Percentiles rank a stretch among this genome's conserved stretches.
Evolutionary conservation across 23 tunicate species (phyloP).

Genomic region (Styela clava): DNA sequence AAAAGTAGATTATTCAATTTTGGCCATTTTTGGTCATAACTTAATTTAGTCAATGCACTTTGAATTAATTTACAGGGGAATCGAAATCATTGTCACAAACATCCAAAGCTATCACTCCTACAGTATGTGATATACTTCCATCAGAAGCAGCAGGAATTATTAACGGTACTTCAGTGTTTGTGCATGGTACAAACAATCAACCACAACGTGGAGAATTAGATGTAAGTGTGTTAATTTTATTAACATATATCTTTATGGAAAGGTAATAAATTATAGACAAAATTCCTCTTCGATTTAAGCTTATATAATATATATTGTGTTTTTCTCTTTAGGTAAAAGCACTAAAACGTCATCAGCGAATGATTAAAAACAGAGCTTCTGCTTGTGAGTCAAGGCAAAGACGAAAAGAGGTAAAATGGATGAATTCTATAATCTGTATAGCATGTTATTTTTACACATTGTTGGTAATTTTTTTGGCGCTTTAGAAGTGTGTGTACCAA

Average conservation of each 20-base stretch:
- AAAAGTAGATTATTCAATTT: too few relatives aligned
- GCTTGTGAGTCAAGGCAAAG: conserved; percentile 71
- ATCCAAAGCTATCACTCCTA: neutral
- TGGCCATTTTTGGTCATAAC: too few relatives aligned
- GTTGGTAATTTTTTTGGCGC: too few relatives aligned
- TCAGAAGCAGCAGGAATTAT: neutral
- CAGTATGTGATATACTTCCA: neutral
- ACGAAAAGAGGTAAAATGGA: conserved; percentile 42
- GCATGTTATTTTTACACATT: neutral
- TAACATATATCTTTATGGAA: too few relatives aligned
- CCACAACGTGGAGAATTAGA: conserved; percentile 5
- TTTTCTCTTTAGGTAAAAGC: conserved; percentile 6
- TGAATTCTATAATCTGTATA: neutral
- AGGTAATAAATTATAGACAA: too few relatives aligned
- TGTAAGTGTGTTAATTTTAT: neutral
- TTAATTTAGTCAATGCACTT: too few relatives aligned
- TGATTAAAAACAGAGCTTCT: conserved; percentile 67
- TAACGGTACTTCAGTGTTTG: neutral
- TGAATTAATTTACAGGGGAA: too few relatives aligned
- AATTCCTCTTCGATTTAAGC: too few relatives aligned
- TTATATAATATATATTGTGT: too few relatives aligned
- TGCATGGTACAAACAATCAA: conserved; percentile 2
- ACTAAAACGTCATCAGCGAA: conserved; percentile 60
- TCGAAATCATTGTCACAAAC: too few relatives aligned
- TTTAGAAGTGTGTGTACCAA: too few relatives aligned